Percentiles rank a stretch among this genome's conserved stretches.
These are phyloP conservation scores for Acanthosepion esculentum DNA, from an alignment of 2,888 invertebrate genomes.

Conservation along the genomic window DNA sequence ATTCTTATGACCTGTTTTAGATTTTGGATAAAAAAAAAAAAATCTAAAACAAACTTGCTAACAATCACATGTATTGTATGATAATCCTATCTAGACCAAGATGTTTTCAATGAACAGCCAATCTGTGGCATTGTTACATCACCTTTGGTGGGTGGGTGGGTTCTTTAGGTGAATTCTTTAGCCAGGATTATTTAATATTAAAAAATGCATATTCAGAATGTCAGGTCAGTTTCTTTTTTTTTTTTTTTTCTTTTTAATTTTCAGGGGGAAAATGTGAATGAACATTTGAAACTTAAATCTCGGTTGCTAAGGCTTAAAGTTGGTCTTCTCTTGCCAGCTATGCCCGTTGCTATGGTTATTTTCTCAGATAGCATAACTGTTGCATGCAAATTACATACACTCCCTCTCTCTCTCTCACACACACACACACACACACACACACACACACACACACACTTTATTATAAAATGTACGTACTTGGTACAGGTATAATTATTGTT, in stretches of 20 bases:
- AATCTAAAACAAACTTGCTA: background rate
- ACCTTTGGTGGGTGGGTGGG: too few relatives aligned
- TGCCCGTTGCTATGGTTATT: background rate
- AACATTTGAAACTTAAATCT: background rate
- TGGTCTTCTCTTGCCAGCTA: background rate
- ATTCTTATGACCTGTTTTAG: background rate
- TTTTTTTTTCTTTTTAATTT: background rate
- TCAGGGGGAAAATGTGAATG: background rate
- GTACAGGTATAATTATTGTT: background rate
- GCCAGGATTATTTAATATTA: background rate
- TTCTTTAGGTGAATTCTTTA: background rate
- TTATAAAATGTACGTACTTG: background rate
- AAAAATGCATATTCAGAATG: background rate
- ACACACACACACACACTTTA: background rate
- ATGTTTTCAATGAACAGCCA: too few relatives aligned
- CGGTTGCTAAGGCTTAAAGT: constrained; percentile 33
- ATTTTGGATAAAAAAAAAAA: too few relatives aligned
- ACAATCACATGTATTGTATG: background rate
- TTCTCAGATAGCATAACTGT: background rate
- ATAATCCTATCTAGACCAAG: background rate
- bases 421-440: background rate
- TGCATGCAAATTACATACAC: background rate
- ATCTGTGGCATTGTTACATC: too few relatives aligned
- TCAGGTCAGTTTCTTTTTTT: background rate
- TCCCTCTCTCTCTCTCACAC: too few relatives aligned